These are phyloP conservation scores for Campaea margaritaria DNA, from an alignment of 2,888 invertebrate species.

Conservation along the genomic window DNA sequence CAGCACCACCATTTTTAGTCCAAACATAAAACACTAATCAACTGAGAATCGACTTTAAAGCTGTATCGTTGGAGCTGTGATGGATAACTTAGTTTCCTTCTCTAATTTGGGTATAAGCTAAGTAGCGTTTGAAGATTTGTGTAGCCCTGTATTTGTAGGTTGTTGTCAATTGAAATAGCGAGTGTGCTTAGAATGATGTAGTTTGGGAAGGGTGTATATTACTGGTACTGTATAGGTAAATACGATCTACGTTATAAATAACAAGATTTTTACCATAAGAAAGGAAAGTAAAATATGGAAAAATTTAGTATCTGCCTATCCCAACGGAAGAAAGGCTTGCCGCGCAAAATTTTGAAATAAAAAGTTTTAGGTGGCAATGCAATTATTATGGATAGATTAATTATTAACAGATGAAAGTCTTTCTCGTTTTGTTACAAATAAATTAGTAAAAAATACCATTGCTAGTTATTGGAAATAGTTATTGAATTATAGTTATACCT, in stretches of 20 bases:
- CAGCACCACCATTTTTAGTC: conserved; percentile 51
- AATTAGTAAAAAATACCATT: no score
- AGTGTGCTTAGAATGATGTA: conserved; percentile 1
- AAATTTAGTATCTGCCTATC: no score
- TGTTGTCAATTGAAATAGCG: conserved; percentile 5
- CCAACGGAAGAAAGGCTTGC: no score
- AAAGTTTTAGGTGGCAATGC: no score
- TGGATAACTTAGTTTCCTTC: conserved; percentile 54
- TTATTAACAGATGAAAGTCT: no score
- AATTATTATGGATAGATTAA: no score
- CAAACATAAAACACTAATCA: conserved; percentile 55
- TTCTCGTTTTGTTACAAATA: no score
- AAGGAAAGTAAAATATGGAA: no score
- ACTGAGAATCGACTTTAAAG: conserved; percentile 35
- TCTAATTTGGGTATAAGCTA: conserved; percentile 26
- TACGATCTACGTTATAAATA: neutral
- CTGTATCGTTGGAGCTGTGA: conserved; percentile 38
- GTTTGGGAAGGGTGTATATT: neutral
- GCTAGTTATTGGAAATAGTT: no score
- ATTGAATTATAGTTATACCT: no score
- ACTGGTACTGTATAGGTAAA: no score
- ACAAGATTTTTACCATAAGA: neutral
- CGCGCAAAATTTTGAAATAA: no score
- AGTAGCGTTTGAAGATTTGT: conserved; percentile 7
- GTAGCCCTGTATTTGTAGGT: neutral